Evolutionary conservation across 1,140 invertebrate species (phyloP), one percentile per base, ranked within the genome.

Genomic region (Heliconius melpomene): DNA sequence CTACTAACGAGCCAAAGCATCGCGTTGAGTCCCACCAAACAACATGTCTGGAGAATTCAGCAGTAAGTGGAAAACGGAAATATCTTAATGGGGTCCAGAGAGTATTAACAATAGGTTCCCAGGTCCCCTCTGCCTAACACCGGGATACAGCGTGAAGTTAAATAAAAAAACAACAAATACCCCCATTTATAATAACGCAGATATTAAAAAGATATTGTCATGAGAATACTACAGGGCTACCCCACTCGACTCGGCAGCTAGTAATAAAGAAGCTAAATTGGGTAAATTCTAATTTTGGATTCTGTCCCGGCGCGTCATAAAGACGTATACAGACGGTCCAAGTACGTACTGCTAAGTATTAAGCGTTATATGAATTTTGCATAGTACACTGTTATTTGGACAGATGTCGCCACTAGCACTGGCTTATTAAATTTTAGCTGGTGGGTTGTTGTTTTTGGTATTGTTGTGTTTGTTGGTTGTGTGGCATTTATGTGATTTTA

Each of bases 341-440:
- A 66, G 60, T 66, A 66, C 23, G 60, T 66, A 66, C 23, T 66
- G 52, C 76, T 82, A 81, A 83, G 83, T 85, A 86, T 84, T 87
- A 89, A 86, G 79, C 86, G 83, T 88, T 89, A 87, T 87, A 88
- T 87, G 87, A 89, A 89, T 87, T 89, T 86, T 76, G 83, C 81
- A 81, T 81, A 81, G 81, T 84, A 81, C 82, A 84, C 80, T 79
- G 79, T 86, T 86, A 86, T 84, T 85, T 82, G 80, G 79, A 81
- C 86, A 90, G 87, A 86, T 88, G 87, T 84, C 84, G 84, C 86
- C 74, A 78, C 79, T 74, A 54, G 83, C 74, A 77, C 79, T 70
- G 72, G 83, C 86, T 86, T 86, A 88, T 89, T 89, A 88, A 88
- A 87, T 86, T 87, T 85, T 83, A 85, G 79, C 72, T 78, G 32